These are phyloP conservation scores for Acanthornis magna DNA, from an alignment of 2,797 vertebrate genomes.

Conservation along the genomic window DNA sequence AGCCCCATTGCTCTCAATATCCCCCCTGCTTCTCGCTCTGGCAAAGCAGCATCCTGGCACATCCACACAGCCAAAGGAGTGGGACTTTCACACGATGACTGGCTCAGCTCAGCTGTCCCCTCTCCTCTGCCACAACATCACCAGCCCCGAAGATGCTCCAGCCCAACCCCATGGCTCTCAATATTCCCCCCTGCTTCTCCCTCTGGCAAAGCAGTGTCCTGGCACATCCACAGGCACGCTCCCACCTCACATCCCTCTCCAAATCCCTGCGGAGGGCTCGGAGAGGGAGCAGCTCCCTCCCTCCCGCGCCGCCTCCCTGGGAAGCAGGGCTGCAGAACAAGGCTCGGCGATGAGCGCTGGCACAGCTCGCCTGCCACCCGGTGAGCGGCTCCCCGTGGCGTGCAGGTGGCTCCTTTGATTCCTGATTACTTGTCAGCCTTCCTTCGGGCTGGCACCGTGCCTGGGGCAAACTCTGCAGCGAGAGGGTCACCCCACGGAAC, in stretches of 20 bases:
- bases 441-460: neutral
- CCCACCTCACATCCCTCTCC: neutral
- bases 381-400: slow-evolving; percentile 2
- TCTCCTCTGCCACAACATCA: neutral
- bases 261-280: neutral
- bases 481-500: neutral
- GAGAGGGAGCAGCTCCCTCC: neutral
- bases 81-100: neutral
- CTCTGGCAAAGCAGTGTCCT: rapidly evolving
- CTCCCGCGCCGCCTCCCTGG: neutral
- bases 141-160: neutral
- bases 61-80: neutral
- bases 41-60: rapidly evolving
- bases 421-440: neutral
- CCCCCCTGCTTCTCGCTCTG: neutral
- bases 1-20: rapidly evolving
- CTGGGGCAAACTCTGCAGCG: neutral
- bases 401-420: slow-evolving; percentile 51
- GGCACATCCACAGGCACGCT: neutral
- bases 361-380: neutral
- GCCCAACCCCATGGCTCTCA: neutral
- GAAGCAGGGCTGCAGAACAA: neutral
- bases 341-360: slow-evolving; percentile 8
- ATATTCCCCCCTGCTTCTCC: rapidly evolving
- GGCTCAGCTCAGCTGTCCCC: neutral